Evolutionary conservation across 1,140 invertebrate species (phyloP), one percentile per base, ranked within the genome.

Genomic region (Ectropis grisescens): DNA sequence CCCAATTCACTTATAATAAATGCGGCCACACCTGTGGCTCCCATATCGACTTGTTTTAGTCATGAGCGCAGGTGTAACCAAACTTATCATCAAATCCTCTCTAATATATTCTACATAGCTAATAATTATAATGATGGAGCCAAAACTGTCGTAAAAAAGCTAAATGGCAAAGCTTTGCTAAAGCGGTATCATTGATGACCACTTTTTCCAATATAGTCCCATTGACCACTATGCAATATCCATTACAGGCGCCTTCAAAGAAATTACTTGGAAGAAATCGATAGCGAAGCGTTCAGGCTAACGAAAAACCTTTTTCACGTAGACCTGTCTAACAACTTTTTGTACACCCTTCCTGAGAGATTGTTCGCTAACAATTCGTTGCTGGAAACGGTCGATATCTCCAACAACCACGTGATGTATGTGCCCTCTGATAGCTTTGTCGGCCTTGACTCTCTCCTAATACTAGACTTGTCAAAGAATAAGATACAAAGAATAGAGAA

Each of bases 251-350:
- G 89, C 39, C 61, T 93, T n/a, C 90, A 91, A 58, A 87, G 88
- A 52, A 93, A 93, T 65, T 76, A 87, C 26, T 51, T 93, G 26
- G 85, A 90, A 58, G 87, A 91, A 51, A 72, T 93, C 7, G 83
- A 88, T 36, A 75, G 82, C 3, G 85, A 88, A 33, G 84, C 89
- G n/a, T 88, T 93, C 19, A 70, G 85, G 32, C 83, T 85, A 28
- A 79, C 90, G 36, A 82, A 84, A 12, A 89, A 88, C 56, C 72
- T 93, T 2, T 87, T 87, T 56, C 87, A 89, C 29, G 62, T 93
- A 1, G 92, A 94, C 70, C 44, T 92, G 5, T 93, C 92, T 0
- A 86, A 88, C 26, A 95, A 95, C 62, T 82, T 82, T 33, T 54
- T 95, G 1, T 83, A 82, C 8, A 70, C 79, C 2, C 55, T 94